Evolutionary conservation across 2,113 vertebrate genomes (phyloP).

Genomic region (Stegostoma tigrinum): DNA sequence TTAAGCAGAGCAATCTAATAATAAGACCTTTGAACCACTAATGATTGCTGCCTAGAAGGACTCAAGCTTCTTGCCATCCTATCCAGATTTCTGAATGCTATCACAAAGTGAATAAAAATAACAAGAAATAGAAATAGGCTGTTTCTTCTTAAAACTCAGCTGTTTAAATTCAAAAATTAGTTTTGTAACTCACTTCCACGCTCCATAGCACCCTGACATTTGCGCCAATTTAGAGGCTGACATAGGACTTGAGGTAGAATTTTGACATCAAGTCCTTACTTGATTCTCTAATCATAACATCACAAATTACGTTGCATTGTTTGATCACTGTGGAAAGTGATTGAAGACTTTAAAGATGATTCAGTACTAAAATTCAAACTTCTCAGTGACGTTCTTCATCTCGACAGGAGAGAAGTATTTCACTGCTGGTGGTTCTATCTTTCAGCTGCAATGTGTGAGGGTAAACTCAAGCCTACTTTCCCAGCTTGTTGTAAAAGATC

Average conservation of each 20-base stretch:
- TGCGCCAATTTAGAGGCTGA: neutral
- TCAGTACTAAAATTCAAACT: neutral
- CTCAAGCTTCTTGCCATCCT: neutral
- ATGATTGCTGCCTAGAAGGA: neutral
- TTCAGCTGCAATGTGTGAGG: neutral
- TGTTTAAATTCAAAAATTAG: neutral
- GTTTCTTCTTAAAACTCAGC: neutral
- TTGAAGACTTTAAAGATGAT: neutral
- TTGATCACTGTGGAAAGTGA: neutral
- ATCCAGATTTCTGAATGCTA: neutral
- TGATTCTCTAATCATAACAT: neutral
- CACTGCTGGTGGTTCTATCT: neutral
- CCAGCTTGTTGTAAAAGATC: neutral
- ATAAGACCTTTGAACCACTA: neutral
- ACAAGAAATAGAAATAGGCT: neutral
- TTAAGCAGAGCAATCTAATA: neutral
- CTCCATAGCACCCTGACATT: neutral
- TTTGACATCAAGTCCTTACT: neutral
- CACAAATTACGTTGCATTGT: neutral
- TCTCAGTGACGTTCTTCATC: neutral
- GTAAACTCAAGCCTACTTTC: neutral
- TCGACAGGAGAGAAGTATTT: neutral
- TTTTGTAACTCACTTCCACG: neutral
- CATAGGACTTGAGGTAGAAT: neutral
- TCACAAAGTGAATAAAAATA: neutral